A percentile compares a stretch with the other conserved stretches of the same genome.
phyloP scores from a whole-genome alignment of 2,113 vertebrate genomes.

The Zosterops borbonicus region DNA sequence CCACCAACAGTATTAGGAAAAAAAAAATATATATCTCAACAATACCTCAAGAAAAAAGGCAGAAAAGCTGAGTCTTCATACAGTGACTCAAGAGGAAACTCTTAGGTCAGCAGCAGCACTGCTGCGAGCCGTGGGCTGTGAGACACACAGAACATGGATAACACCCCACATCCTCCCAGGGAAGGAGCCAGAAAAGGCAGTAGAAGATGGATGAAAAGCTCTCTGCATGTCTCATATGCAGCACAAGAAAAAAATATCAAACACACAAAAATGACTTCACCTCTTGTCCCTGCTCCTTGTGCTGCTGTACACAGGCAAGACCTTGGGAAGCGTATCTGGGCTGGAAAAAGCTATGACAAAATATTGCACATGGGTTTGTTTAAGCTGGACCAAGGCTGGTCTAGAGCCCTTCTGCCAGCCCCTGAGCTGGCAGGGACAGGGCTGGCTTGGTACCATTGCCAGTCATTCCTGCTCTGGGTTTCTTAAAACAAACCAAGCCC shows the following conservation, averaged over 20 bases:
- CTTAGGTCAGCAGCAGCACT: conserved; percentile 5
- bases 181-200: background rate
- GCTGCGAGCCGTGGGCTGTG: background rate
- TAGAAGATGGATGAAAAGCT: background rate
- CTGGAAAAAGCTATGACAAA: background rate
- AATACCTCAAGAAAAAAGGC: background rate
- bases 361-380: accelerated
- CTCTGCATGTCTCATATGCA: background rate
- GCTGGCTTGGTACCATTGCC: background rate
- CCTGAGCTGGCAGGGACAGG: background rate
- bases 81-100: conserved; percentile 38
- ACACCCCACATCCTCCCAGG: conserved; percentile 49
- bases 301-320: accelerated
- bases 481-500: background rate
- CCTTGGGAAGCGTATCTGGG: accelerated
- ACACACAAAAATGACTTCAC: background rate
- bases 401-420: background rate
- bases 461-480: background rate
- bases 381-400: too few relatives aligned
- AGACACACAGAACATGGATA: conserved; percentile 15
- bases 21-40: background rate
- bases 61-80: conserved; percentile 31
- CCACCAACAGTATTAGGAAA: background rate
- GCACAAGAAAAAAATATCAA: background rate
- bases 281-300: background rate